Evolutionary conservation across 2,797 vertebrate species (phyloP).

Genomic region (Kryptolebias ocellatus): DNA sequence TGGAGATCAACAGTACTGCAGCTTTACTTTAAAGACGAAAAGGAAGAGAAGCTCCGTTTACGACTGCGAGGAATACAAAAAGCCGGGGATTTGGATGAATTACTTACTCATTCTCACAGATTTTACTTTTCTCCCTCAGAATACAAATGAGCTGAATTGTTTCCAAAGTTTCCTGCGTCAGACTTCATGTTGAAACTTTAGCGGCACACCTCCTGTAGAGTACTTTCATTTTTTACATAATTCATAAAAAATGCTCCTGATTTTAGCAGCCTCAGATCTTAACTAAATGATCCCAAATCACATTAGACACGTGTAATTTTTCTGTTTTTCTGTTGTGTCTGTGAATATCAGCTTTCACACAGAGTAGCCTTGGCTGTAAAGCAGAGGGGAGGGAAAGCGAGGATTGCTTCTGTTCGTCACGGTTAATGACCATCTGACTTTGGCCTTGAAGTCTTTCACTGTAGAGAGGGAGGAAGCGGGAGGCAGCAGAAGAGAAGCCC

Average conservation of each 20-base stretch:
- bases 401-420: conserved; percentile 63
- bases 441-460: conserved; percentile 79
- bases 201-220: background rate
- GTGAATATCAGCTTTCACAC: conserved; percentile 30
- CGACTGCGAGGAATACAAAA: background rate
- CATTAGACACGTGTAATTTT: background rate
- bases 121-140: background rate
- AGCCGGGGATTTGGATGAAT: background rate
- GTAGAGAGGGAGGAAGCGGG: conserved; percentile 41
- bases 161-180: background rate
- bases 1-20: conserved; percentile 1
- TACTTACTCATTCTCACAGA: background rate
- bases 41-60: background rate
- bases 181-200: background rate
- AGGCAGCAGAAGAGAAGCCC: conserved; percentile 65
- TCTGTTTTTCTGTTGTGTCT: background rate
- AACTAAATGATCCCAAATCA: background rate
- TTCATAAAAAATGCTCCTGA: background rate
- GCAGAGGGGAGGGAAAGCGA: conserved; percentile 2
- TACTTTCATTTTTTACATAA: background rate
- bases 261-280: background rate
- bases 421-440: conserved; percentile 77
- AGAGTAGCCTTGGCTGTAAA: conserved; percentile 33
- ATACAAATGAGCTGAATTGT: background rate
- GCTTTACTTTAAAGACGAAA: background rate